Conservation (phyloP, 2,797 vertebrate species). For the Enteromius treurensis region DNA sequence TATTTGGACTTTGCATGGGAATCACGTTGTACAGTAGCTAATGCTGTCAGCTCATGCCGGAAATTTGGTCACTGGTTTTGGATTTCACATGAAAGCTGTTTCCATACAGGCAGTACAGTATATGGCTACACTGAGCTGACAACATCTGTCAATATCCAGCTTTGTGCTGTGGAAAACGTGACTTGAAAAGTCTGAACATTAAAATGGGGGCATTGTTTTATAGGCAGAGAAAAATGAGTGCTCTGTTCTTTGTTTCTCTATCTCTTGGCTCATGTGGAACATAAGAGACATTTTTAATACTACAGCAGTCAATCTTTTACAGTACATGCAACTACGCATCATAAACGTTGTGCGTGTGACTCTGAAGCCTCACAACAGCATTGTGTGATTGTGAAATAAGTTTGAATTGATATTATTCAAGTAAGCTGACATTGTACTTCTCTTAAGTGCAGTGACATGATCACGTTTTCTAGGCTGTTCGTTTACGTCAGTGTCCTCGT, state of each 20-base stretch:
- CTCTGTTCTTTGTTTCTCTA: background rate
- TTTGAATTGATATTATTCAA: background rate
- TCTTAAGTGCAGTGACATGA: background rate
- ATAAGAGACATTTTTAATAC: conserved; percentile 50
- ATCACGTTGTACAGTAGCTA: conserved; percentile 24
- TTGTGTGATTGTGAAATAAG: background rate
- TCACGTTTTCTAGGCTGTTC: conserved; percentile 58
- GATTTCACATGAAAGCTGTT: conserved; percentile 24
- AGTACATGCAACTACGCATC: background rate
- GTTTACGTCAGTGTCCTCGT: conserved; percentile 72
- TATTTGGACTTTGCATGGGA: conserved; percentile 7
- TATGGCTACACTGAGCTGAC: conserved; percentile 29
- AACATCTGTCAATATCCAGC: conserved; percentile 9
- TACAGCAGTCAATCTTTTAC: background rate
- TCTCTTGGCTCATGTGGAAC: conserved; percentile 4
- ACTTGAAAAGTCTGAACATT: background rate
- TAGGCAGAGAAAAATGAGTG: background rate
- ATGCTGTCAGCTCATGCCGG: conserved; percentile 3
- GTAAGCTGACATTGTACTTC: background rate
- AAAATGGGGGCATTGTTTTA: conserved; percentile 20
- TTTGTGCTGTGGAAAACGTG: background rate
- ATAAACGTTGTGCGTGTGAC: background rate
- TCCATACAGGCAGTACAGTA: background rate
- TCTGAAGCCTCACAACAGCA: background rate
- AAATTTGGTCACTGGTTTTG: conserved; percentile 24